phyloP scores from a whole-genome alignment of 2,113 vertebrate genomes.

The Sturnira hondurensis region DNA sequence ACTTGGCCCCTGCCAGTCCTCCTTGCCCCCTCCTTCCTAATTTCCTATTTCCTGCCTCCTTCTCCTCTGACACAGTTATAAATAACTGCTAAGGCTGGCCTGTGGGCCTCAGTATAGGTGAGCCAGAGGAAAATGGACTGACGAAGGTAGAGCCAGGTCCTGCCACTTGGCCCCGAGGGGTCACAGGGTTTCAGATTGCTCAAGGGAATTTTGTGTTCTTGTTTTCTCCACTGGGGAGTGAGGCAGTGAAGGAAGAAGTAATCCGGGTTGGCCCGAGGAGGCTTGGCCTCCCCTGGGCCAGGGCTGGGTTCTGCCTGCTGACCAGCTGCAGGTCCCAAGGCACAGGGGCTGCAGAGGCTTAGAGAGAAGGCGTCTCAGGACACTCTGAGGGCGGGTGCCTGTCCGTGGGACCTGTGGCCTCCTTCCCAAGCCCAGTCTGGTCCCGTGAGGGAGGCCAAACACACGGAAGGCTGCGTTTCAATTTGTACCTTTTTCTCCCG shows the following conservation, averaged over 20 bases:
- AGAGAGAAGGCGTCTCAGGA: slow-evolving; percentile 38
- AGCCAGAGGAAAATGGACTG: not conserved
- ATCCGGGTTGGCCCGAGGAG: not conserved
- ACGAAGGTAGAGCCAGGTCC: not conserved
- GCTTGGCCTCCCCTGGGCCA: not conserved
- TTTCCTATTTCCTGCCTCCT: slow-evolving; percentile 80
- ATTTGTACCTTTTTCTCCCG: not conserved
- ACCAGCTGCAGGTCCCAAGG: not conserved
- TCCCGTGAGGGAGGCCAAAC: not conserved
- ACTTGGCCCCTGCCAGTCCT: slow-evolving; percentile 50
- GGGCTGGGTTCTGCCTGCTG: not conserved
- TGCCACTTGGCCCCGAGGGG: not conserved
- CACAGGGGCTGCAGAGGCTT: slow-evolving; percentile 12
- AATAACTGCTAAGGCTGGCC: slow-evolving; percentile 69
- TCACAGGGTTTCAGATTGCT: slow-evolving; percentile 21
- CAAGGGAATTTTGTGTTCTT: slow-evolving; percentile 48
- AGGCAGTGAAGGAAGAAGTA: not conserved
- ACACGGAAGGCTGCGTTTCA: not conserved
- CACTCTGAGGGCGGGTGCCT: not conserved
- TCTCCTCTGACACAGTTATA: slow-evolving; percentile 75
- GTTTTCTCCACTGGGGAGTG: not conserved
- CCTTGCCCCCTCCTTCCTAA: slow-evolving; percentile 49
- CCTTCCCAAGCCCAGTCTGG: not conserved
- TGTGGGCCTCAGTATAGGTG: slow-evolving; percentile 33
- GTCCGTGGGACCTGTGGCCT: not conserved